phyloP scores from a whole-genome alignment of 2,113 vertebrate genomes.

The Ailuropoda melanoleuca region DNA sequence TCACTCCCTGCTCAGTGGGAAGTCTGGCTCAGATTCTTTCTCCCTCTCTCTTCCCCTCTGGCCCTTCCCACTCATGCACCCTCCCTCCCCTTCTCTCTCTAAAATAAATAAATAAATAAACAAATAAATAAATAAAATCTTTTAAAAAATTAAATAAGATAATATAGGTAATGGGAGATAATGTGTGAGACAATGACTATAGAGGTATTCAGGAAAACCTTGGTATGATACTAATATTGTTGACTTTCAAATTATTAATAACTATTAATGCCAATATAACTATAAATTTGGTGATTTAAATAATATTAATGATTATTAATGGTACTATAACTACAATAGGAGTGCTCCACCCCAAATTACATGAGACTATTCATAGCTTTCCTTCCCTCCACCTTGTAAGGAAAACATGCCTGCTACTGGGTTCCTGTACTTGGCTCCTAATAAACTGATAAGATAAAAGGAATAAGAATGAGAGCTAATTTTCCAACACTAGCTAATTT shows the following conservation, averaged over 20 bases:
- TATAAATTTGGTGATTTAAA: neutral
- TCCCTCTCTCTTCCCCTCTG: neutral
- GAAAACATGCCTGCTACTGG: neutral
- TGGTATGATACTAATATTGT: neutral
- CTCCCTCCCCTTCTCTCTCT: neutral
- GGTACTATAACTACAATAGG: neutral
- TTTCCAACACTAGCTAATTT: neutral
- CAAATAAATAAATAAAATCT: neutral
- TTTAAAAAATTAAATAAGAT: neutral
- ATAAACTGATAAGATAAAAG: neutral
- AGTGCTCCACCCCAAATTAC: neutral
- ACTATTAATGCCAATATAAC: neutral
- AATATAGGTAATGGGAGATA: neutral
- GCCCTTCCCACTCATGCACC: accelerated
- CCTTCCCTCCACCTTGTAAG: neutral
- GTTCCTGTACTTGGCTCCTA: neutral
- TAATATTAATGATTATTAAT: neutral
- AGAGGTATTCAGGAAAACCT: neutral
- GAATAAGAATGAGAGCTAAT: neutral
- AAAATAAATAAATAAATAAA: neutral
- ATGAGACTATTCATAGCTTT: neutral
- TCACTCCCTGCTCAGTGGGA: neutral
- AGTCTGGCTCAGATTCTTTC: neutral
- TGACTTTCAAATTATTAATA: neutral
- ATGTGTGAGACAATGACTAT: neutral